Evolutionary conservation across 2,113 vertebrate species (phyloP), one percentile per base, ranked within the genome.

Genomic region (Pandion haliaetus): DNA sequence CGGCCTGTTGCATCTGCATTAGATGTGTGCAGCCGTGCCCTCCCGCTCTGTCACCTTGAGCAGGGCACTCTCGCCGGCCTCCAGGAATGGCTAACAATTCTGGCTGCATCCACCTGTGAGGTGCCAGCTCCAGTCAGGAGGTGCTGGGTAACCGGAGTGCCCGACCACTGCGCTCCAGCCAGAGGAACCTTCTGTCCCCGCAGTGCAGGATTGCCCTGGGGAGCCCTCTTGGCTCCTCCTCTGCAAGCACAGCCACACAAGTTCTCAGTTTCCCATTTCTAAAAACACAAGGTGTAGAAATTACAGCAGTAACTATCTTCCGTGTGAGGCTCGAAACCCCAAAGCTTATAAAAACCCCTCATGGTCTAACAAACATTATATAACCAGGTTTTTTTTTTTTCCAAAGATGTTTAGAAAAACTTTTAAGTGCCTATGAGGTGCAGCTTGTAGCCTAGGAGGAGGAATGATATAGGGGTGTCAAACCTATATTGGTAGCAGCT

Each of bases 41-140:
- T 23, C 36, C 26, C 4, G 0, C 17, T 1, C 42, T 1, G 13
- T 25, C 28, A 11, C 69, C 65, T 10, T 1, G 5, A 36, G 66
- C 61, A 58, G 29, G 38, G 20, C 17, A 3, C 15, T 31, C 34
- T 9, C 2, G 0, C 23, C 11, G 50, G 5, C 31, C 24, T 20
- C 40, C 26, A 7, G 44, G n/a, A 59, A 7, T 0, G 3, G 1
- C n/a, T 4, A 4, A 34, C 31, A 7, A 7, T 13, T 19, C 61
- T 21, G 14, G 10, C 26, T 14, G 28, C 50, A 8, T 2, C 44
- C 2, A 0, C 59, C 32, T 6, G 54, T 6, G 17, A 9, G 0
- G 7, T 42, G 73, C 42, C 84, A 49, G 58, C 44, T 31, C 69
- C 38, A 4, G 13, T 2, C 1, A 3, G n/a, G 54, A 31, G 23